Evolutionary conservation across 30 jellyfish, hydroid and myxozoan species (phyloP), one percentile per base, ranked within the genome.

Genomic region (Aurelia coerulea): DNA sequence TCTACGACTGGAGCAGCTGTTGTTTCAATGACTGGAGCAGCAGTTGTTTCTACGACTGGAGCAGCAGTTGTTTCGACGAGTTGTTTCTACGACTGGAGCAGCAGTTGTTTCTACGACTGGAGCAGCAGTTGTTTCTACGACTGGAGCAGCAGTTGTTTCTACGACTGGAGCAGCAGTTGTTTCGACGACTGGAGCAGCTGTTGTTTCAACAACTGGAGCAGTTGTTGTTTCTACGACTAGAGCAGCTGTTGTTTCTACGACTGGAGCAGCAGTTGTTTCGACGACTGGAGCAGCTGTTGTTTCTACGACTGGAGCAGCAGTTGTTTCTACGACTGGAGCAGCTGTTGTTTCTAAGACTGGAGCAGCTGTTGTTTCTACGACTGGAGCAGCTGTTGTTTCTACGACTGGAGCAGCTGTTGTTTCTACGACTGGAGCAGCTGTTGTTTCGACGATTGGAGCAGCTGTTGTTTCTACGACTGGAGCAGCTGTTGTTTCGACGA

Each of bases 381-480:
- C 12, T 42, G 90, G 59, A 2, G 64, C 82, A 32, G 85, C 49
- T 10, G 83, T 58, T 5, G 74, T 56, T 39, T 62, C 76, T 0
- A 68, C 29, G 19, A 62, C 69, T 14, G 56, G 63, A 15, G 68
- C 70, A 7, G 81, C 83, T 0, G 70, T 63, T 6, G 68, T 80
- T 64, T 64, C 83, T 1, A 53, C 88, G 34, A 71, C 64, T 71
- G 88, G 88, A 2, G 68, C 85, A 66, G 59, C 90, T 14, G 90
- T 80, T 35, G 90, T 80, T 39, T 60, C 80, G 0, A 41, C 73
- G 54, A 76, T 53, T n/a, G 79, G 88, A 54, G 78, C 77, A 2
- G 88, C 88, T 2, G 88, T 77, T 46, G 88, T 77, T 53, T 77
- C 80, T 5, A 77, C 79, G 62, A 60, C 64, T 50, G 88, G 88